phyloP scores from a whole-genome alignment of 2,888 invertebrate species.

The Tiphia femorata region DNA sequence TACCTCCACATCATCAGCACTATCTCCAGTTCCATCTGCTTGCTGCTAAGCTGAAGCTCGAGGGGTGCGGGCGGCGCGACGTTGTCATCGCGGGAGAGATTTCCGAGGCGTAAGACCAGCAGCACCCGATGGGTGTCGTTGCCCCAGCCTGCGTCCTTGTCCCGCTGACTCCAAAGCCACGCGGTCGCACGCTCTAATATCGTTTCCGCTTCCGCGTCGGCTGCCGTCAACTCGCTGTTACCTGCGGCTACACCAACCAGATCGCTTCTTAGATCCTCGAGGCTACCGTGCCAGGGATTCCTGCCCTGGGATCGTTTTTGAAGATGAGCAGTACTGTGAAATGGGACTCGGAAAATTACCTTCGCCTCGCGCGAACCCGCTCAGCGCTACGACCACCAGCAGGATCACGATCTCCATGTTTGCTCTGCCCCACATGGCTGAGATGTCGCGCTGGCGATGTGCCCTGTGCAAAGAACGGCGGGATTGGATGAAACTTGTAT shows the following conservation, averaged over 20 bases:
- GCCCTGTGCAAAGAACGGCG: background rate
- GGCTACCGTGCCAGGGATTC: background rate
- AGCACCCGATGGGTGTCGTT: constrained; percentile 88
- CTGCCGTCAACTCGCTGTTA: constrained; percentile 6
- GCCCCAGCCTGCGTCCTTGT: constrained; percentile 85
- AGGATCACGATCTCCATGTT: constrained; percentile 56
- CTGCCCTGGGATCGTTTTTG: background rate
- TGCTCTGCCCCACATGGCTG: constrained; percentile 59
- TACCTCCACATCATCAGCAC: constrained; percentile 86
- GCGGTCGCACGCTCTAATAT: constrained; percentile 79
- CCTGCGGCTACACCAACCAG: too few species aligned
- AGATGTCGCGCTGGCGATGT: too few species aligned
- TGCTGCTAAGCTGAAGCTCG: constrained; percentile 83
- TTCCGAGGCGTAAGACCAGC: constrained; percentile 80
- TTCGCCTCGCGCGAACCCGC: constrained; percentile 45
- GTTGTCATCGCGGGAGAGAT: constrained; percentile 73
- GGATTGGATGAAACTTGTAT: too few species aligned
- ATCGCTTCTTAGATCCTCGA: too few species aligned
- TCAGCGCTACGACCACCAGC: constrained; percentile 47
- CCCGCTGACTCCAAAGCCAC: constrained; percentile 81
- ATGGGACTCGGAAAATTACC: too few species aligned
- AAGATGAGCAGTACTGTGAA: background rate
- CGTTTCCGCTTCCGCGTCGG: constrained; percentile 66
- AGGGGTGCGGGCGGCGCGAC: constrained; percentile 74
- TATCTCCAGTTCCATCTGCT: constrained; percentile 90